Evolutionary conservation across 30 jellyfish, hydroid and myxozoan species (phyloP).

Genomic region (Pseudorhiza aurosa): DNA sequence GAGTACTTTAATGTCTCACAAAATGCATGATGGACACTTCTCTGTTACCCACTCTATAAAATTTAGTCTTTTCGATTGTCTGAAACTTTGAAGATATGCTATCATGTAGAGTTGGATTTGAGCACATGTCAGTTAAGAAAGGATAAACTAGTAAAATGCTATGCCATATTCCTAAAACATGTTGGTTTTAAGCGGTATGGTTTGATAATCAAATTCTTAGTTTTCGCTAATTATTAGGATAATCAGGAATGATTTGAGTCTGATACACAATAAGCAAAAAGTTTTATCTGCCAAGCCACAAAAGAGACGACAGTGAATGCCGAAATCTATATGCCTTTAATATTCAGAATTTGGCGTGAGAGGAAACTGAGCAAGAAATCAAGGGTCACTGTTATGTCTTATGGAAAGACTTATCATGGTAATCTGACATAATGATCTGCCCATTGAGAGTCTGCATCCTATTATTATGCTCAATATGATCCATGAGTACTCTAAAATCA

Average conservation of each 20-base stretch:
- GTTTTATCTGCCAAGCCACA: neutral
- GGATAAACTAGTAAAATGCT: too few relatives aligned
- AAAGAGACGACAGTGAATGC: conserved; percentile 29
- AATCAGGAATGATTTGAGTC: conserved; percentile 39
- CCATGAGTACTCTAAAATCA: too few relatives aligned
- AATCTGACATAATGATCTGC: neutral
- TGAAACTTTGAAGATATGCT: too few relatives aligned
- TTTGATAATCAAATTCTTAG: conserved; percentile 6
- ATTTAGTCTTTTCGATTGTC: too few relatives aligned
- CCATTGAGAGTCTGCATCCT: neutral
- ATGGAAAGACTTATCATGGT: neutral
- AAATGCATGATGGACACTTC: too few relatives aligned
- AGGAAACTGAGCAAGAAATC: conserved; percentile 27
- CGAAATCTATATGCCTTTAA: conserved; percentile 34
- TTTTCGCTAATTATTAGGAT: conserved; percentile 42
- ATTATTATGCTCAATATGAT: too few relatives aligned
- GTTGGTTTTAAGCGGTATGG: conserved; percentile 20
- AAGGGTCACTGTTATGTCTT: neutral
- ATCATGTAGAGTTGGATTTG: too few relatives aligned
- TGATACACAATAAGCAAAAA: conserved; percentile 24
- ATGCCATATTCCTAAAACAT: conserved; percentile 35
- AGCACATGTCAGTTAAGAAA: too few relatives aligned
- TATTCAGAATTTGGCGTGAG: conserved; percentile 43
- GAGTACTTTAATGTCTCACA: too few relatives aligned
- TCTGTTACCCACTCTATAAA: too few relatives aligned